Base-by-base conservation (phyloP, 2,888 invertebrate species). In the Herminia tarsipennalis region DNA sequence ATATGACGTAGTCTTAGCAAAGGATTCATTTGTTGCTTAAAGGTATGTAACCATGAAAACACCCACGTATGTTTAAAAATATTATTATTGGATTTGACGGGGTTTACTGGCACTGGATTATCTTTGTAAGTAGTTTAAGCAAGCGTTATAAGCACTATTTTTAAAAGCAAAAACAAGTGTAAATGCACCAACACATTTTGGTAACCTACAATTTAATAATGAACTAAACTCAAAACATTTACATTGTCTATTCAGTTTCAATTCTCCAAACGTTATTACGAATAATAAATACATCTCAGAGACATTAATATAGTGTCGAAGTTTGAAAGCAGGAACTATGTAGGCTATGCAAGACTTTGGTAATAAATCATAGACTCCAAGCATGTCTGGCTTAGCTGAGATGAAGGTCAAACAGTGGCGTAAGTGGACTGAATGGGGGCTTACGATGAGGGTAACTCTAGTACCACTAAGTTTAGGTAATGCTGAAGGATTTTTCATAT, bases 311-410 rank as follows among this genome's bases (percentile, higher is more conserved):
- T 46, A 60, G 39, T 48, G 30, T 27, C 34, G 9, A 48, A 56
- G 60, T 63, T 54, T 3, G 16, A 10, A 47, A 54, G 47, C 42
- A 29, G 43, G 45, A 59, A 56, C 51, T 63, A 56, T 59, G 54
- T 35, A 24, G 38, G 40, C 36, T 42, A 17, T 43, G 35, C 14
- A 24, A 8, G 43, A 66, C 32, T 65, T 63, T 17, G 29, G 41
- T 24, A 25, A 60, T 65, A 65, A 66, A 59, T 66, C 65, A 65
- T 59, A 56, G 49, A 60, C 58, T 38, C 50, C 25, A 41, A 66
- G 57, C 56, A 60, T 51, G 48, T 39, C 39, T 59, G 70, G 75
- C 73, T 79, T 72, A 78, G 56, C 55, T 56, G 24, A 67, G 63
- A 25, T 42, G 60, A 13, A 39, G 17, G 16, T 76, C 29, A 78